These are phyloP conservation scores for Holacanthella duospinosa DNA, from an alignment of 2,888 invertebrate genomes.

Conservation along the genomic window DNA sequence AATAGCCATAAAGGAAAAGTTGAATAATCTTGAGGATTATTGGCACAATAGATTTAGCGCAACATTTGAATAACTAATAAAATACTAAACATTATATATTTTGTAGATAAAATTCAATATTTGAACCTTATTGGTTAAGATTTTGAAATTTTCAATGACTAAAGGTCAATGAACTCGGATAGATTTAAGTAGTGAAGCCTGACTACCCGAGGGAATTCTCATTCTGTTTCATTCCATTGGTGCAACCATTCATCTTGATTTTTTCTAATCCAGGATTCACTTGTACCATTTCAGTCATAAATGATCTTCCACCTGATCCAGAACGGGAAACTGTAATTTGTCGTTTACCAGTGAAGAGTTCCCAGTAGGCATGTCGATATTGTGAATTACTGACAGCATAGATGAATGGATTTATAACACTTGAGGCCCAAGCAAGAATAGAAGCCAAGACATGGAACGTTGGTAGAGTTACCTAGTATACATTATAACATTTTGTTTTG, in stretches of 20 bases:
- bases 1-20: too few relatives aligned
- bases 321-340: constrained; percentile 36
- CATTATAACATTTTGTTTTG: constrained; percentile 3
- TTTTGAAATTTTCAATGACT: too few relatives aligned
- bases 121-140: too few relatives aligned
- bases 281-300: constrained; percentile 39
- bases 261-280: constrained; percentile 19
- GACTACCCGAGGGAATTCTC: too few relatives aligned
- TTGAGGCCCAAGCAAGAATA: constrained; percentile 78
- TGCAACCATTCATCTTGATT: neutral
- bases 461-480: constrained; percentile 47
- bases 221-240: neutral
- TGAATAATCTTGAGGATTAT: too few relatives aligned
- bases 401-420: constrained; percentile 79
- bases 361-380: constrained; percentile 50
- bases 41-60: too few relatives aligned
- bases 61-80: too few relatives aligned
- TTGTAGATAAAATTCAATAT: too few relatives aligned
- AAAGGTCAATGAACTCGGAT: too few relatives aligned
- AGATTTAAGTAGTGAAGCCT: too few relatives aligned
- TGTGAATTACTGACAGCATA: constrained; percentile 82
- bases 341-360: constrained; percentile 34
- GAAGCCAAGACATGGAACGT: constrained; percentile 72
- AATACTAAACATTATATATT: too few relatives aligned
- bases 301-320: constrained; percentile 38